A percentile compares a stretch with the other conserved stretches of the same genome.
Conservation (phyloP, 2,888 invertebrate species). For the Esperia sulphurella region DNA sequence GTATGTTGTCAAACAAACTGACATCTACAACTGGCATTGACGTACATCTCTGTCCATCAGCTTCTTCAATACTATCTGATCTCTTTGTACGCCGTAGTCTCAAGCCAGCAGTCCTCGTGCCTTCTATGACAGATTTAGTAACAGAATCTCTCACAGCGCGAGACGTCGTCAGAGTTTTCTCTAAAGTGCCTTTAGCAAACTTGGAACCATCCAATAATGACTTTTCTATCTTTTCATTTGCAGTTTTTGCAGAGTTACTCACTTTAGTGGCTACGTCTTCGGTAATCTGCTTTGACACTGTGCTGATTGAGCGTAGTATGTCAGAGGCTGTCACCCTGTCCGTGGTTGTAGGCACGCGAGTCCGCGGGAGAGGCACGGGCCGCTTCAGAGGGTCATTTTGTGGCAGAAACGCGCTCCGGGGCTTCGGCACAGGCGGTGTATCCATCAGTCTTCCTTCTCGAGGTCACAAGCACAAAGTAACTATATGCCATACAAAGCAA, state of each 20-base stretch:
- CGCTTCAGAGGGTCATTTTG: slow-evolving; percentile 50
- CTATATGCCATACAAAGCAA: slow-evolving; percentile 16
- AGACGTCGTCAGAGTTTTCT: slow-evolving; percentile 68
- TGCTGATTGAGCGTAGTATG: slow-evolving; percentile 69
- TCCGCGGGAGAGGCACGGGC: slow-evolving; percentile 78
- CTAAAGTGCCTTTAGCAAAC: slow-evolving; percentile 67
- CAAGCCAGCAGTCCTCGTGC: slow-evolving; percentile 79
- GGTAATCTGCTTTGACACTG: slow-evolving; percentile 77
- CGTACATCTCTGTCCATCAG: slow-evolving; percentile 62
- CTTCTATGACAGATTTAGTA: slow-evolving; percentile 81
- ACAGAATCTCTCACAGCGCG: slow-evolving; percentile 74
- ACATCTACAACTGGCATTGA: slow-evolving; percentile 79
- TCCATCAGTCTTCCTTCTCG: slow-evolving; percentile 42
- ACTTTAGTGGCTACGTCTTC: slow-evolving; percentile 78
- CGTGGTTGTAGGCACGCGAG: slow-evolving; percentile 40
- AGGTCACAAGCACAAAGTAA: slow-evolving; percentile 23
- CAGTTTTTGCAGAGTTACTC: slow-evolving; percentile 55
- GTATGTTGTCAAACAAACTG: slow-evolving; percentile 81
- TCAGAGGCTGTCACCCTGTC: slow-evolving; percentile 62
- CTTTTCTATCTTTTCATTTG: slow-evolving; percentile 61
- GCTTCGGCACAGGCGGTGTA: slow-evolving; percentile 60
- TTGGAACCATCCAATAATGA: slow-evolving; percentile 58
- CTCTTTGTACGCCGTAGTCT: slow-evolving; percentile 54
- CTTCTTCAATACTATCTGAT: slow-evolving; percentile 30
- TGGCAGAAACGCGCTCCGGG: slow-evolving; percentile 42